Evolutionary conservation across 2,888 invertebrate genomes (phyloP), one percentile per base, ranked within the genome.

Genomic region (Phlogophora meticulosa): DNA sequence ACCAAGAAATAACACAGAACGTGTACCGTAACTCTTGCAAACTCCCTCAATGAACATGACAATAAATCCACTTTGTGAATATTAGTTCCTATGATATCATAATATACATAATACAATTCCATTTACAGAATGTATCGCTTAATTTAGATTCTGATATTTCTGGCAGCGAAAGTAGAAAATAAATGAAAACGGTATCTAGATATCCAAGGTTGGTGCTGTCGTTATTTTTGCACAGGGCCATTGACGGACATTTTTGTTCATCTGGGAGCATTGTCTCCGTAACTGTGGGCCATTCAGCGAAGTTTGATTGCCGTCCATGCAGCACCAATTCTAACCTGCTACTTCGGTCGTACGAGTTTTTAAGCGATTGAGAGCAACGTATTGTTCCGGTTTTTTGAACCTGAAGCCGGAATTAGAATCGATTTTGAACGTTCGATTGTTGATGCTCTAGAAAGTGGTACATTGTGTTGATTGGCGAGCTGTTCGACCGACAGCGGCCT

Each of bases 261-360:
- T 78, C 51, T 63, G 59, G 11, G 65, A 22, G 66, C 42, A 81
- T 81, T 79, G 78, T 78, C 53, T 63, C 36, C n/a, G 28, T 49
- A 67, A 66, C 77, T 48, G 51, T 32, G 56, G 20, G 10, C 58
- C 20, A 64, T 65, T 76, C 72, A 65, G 43, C 20, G 32, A 64
- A 22, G 32, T 49, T 59, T 56, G 60, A 76, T 72, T 72, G 63
- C 53, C 60, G 60, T 80, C 40, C 63, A 59, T 56, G 49, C 56
- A 57, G 40, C 42, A 9, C 40, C 58, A 48, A 64, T 60, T 80
- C 38, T 17, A 22, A 53, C 13, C 40, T 42, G 22, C 49, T 40
- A 64, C 53, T 78, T 59, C 28, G 46, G 13, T 34, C 11, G 61
- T 28, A 46, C 28, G 43, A 51, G 69, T 75, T 46, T 67, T 78